Base-by-base conservation (phyloP, 2,113 vertebrate species). In the Lota lota region DNA sequence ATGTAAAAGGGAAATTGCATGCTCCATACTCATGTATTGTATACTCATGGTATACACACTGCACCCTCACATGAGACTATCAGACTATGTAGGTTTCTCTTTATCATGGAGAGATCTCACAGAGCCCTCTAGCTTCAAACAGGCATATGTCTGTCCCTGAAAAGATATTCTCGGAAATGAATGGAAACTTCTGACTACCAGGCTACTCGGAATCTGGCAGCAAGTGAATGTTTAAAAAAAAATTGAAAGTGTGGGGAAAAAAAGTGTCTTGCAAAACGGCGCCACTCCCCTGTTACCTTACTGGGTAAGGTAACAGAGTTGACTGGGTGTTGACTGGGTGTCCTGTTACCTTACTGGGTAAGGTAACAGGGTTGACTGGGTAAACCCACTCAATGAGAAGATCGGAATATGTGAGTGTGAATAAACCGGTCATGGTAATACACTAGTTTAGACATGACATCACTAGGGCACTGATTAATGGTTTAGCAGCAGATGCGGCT, bases 401-500 rank as follows among this genome's bases (percentile, higher is more conserved):
- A 20, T 59, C 5, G 15, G 22, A 22, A 15, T 70, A 63, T 54
- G 50, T 1, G 18, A 63, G 59, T 61, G 64, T 59, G 53, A 36
- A n/a, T 63, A 72, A 67, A 50, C 51, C 57, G 0, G 3, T 61
- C 51, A 66, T 58, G 47, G 66, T 69, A 66, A 64, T 64, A 22
- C 40, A 68, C 56, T 59, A 64, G 62, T 51, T 20, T 22, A 79
- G 79, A 80, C 76, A 68, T 83, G 67, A 81, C 83, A 76, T 81
- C 71, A 81, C 12, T 50, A 40, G 22, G 66, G 64, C 53, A 68
- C 16, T 0, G 68, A 79, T 81, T 82, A 83, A 72, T 67, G 53
- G 71, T 79, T 87, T 72, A 79, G 72, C 22, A 74, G 2, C 80
- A 85, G 78, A 78, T 81, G 80, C 70, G 75, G 58, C 65, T 57